Conservation (phyloP, 2,797 vertebrate species). For the Chromobotia macracanthus region DNA sequence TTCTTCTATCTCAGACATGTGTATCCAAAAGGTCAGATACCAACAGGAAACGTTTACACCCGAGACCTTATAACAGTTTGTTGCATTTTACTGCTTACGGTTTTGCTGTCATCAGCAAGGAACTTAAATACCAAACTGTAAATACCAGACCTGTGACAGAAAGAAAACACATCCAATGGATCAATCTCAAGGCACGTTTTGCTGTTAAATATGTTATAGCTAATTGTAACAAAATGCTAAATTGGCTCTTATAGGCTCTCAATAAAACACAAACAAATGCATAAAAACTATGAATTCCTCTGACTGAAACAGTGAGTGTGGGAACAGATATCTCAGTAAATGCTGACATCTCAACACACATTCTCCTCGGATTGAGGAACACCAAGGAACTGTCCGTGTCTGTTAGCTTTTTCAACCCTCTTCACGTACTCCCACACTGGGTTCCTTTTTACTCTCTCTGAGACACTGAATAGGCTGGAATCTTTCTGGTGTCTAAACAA, state of each 20-base stretch:
- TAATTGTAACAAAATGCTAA: not conserved
- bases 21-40: slow-evolving; percentile 70
- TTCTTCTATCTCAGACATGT: slow-evolving; percentile 58
- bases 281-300: not conserved
- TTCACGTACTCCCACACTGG: slow-evolving; percentile 18
- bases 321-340: slow-evolving; percentile 1
- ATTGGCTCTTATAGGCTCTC: not conserved
- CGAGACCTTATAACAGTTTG: slow-evolving; percentile 17
- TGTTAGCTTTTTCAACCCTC: slow-evolving; percentile 6
- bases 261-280: not conserved
- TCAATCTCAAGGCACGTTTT: not conserved
- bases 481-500: slow-evolving; percentile 13
- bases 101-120: not conserved
- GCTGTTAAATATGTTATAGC: not conserved
- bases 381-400: not conserved
- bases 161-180: not conserved
- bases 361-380: slow-evolving; percentile 13
- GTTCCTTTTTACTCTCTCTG: slow-evolving; percentile 26
- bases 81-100: slow-evolving; percentile 41
- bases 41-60: slow-evolving; percentile 8
- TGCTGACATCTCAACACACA: slow-evolving; percentile 29
- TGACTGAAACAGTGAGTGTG: slow-evolving; percentile 6
- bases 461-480: slow-evolving; percentile 31
- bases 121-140: slow-evolving; percentile 56
- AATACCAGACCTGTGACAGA: slow-evolving; percentile 49